phyloP scores from a whole-genome alignment of 2,888 invertebrate genomes.

The Agrochola circellaris region DNA sequence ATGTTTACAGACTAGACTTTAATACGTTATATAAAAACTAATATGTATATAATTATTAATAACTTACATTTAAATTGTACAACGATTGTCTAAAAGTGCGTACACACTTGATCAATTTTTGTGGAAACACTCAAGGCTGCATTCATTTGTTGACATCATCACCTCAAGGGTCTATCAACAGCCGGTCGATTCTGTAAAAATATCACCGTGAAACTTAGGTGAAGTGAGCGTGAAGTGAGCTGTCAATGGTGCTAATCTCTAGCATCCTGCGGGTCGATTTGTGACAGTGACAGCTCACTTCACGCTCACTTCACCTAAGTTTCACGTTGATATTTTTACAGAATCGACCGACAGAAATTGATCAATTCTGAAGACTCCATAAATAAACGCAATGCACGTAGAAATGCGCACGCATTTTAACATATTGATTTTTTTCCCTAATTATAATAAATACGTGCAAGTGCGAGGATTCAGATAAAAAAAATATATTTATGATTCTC shows the following conservation, averaged over 20 bases:
- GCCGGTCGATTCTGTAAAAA: too few species aligned
- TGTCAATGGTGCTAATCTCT: too few species aligned
- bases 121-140: neutral
- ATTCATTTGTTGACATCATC: neutral
- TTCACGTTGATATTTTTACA: too few species aligned
- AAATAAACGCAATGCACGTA: neutral
- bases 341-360: neutral
- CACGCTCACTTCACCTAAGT: too few species aligned
- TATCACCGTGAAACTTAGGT: too few species aligned
- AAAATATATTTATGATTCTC: neutral
- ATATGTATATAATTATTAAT: slow-evolving; percentile 41
- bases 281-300: too few species aligned
- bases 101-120: slow-evolving; percentile 5
- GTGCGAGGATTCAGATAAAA: slow-evolving; percentile 17
- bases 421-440: neutral
- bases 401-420: neutral
- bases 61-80: slow-evolving; percentile 46
- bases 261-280: too few species aligned
- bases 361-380: neutral
- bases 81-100: slow-evolving; percentile 5
- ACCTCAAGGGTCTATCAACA: too few species aligned
- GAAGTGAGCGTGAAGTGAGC: too few species aligned
- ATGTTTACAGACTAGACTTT: slow-evolving; percentile 56
- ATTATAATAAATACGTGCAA: slow-evolving; percentile 26
- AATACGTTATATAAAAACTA: slow-evolving; percentile 47